Evolutionary conservation across 2,113 vertebrate species (phyloP).

Genomic region (Crotophaga sulcirostris): DNA sequence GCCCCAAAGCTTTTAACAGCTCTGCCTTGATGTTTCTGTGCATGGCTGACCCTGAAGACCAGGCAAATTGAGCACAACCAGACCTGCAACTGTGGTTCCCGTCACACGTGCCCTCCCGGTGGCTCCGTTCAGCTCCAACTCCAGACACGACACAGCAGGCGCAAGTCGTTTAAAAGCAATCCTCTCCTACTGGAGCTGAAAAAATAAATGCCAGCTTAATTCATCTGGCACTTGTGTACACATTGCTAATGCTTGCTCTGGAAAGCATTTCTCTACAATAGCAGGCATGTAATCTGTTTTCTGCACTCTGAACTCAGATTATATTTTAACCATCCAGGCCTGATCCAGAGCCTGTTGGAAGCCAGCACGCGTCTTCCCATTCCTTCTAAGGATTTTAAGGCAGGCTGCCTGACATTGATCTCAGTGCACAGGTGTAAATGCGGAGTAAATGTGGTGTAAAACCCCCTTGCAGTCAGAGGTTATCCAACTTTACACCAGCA

Average conservation of each 20-base stretch:
- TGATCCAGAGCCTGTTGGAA: neutral
- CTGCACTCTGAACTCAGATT: slow-evolving; percentile 49
- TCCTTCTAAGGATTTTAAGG: neutral
- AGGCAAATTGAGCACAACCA: neutral
- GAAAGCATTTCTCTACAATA: slow-evolving; percentile 26
- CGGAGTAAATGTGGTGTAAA: neutral
- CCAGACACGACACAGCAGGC: slow-evolving; percentile 8
- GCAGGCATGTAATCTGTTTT: slow-evolving; percentile 38
- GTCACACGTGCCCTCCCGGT: neutral
- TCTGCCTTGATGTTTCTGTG: slow-evolving; percentile 1
- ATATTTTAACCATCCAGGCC: slow-evolving; percentile 19
- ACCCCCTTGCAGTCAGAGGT: neutral
- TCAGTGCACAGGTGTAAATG: neutral
- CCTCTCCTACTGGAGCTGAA: slow-evolving; percentile 14
- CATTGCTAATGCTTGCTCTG: slow-evolving; percentile 24
- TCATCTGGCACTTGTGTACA: slow-evolving; percentile 35
- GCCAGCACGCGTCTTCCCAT: rapidly evolving
- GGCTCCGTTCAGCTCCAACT: neutral
- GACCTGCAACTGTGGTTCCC: slow-evolving; percentile 9
- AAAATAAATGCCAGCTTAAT: slow-evolving; percentile 41
- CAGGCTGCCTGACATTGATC: neutral
- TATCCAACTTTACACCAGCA: neutral
- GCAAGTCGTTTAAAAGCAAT: neutral
- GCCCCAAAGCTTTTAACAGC: neutral
- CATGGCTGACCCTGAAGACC: neutral